Conservation (phyloP, 2,797 vertebrate species). For the Pitangus sulphuratus region DNA sequence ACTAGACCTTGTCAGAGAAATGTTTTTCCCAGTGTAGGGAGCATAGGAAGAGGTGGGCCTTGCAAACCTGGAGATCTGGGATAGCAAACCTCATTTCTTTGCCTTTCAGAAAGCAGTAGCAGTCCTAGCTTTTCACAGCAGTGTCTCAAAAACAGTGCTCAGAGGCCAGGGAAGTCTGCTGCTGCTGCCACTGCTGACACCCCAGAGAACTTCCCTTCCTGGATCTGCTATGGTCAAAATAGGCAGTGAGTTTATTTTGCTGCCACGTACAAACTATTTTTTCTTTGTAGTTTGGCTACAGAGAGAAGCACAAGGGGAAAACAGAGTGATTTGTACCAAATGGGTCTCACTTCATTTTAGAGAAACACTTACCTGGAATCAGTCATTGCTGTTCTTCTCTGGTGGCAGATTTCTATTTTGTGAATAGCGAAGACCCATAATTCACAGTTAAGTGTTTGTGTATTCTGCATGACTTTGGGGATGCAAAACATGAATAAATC, state of each 20-base stretch:
- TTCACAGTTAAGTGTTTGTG: conserved; percentile 52
- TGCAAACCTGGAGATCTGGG: neutral
- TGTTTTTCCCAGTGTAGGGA: neutral
- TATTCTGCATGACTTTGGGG: conserved; percentile 20
- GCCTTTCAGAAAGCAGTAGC: neutral
- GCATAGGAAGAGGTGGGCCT: neutral
- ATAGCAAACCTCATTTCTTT: neutral
- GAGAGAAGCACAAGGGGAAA: conserved; percentile 30
- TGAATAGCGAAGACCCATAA: conserved; percentile 16
- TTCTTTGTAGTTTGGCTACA: neutral
- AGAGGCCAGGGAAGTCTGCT: neutral
- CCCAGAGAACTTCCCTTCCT: neutral
- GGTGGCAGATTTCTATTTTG: conserved; percentile 55
- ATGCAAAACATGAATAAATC: conserved; percentile 20
- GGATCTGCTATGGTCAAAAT: neutral
- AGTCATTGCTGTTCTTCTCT: conserved; percentile 40
- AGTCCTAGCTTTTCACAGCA: neutral
- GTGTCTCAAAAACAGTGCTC: neutral
- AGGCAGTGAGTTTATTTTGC: neutral
- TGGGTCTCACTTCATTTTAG: neutral
- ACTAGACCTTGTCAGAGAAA: neutral
- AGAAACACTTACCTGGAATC: conserved; percentile 30
- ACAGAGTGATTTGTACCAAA: conserved; percentile 54
- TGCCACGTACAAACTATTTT: neutral
- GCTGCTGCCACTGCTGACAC: neutral